Conservation (phyloP, 2,888 invertebrate species). For the Acronicta alni region DNA sequence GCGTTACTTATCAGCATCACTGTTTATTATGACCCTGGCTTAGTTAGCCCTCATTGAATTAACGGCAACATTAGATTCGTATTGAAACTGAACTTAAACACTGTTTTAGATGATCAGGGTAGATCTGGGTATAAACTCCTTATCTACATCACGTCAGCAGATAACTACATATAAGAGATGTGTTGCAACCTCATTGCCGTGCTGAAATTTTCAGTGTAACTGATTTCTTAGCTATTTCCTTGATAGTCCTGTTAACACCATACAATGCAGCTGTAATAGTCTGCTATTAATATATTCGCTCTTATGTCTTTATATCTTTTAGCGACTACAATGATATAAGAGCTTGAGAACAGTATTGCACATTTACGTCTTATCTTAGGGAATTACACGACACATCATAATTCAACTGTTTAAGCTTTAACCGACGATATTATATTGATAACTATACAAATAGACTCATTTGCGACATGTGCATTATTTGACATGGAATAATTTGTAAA, state of each 20-base stretch:
- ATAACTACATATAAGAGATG: too few relatives aligned
- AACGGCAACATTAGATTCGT: too few relatives aligned
- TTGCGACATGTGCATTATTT: not conserved
- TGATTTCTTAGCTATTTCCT: conserved; percentile 17
- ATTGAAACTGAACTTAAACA: too few relatives aligned
- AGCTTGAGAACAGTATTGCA: conserved; percentile 1
- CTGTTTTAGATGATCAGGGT: not conserved
- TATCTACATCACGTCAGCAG: too few relatives aligned
- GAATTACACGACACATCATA: not conserved
- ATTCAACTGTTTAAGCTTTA: not conserved
- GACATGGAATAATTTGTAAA: not conserved
- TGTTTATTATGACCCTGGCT: too few relatives aligned
- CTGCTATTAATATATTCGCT: conserved; percentile 30
- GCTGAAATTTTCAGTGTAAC: conserved; percentile 34
- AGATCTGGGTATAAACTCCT: too few relatives aligned
- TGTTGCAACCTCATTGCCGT: conserved; percentile 14
- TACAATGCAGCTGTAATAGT: conserved; percentile 12
- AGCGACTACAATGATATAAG: conserved; percentile 16
- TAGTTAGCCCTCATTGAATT: too few relatives aligned
- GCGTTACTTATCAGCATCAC: too few relatives aligned
- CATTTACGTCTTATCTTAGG: conserved; percentile 3
- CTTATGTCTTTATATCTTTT: conserved; percentile 14
- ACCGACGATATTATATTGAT: not conserved
- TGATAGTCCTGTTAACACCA: conserved; percentile 32
- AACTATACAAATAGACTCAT: not conserved